Conservation (phyloP, 92 coral and sea anemone genomes). For the Actinostola sp. region DNA sequence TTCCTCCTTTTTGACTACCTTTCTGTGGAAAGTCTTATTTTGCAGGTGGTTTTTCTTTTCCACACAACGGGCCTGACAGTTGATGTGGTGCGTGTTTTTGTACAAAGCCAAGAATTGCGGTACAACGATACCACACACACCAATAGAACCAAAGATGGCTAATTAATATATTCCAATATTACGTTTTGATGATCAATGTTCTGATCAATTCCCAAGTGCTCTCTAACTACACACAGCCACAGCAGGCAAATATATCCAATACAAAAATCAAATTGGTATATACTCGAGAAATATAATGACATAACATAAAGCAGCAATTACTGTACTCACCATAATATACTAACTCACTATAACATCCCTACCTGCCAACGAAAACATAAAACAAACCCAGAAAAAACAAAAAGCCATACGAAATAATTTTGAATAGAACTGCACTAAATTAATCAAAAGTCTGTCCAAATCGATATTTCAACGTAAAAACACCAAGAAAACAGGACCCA, state of each 20-base stretch:
- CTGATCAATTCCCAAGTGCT: background rate
- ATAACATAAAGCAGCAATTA: too few relatives aligned
- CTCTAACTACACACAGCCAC: background rate
- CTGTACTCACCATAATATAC: too few relatives aligned
- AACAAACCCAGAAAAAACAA: constrained; percentile 13
- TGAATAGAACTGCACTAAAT: background rate
- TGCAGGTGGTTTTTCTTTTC: constrained; percentile 63
- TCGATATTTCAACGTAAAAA: constrained; percentile 1
- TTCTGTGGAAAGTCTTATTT: constrained; percentile 33
- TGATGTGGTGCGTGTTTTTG: constrained; percentile 25
- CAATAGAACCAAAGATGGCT: constrained; percentile 20
- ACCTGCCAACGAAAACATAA: background rate
- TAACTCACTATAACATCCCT: background rate
- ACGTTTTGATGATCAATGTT: background rate
- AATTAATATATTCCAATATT: background rate
- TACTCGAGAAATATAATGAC: too few relatives aligned
- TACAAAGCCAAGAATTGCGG: constrained; percentile 49
- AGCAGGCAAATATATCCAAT: too few relatives aligned
- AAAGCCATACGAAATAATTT: background rate
- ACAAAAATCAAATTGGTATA: too few relatives aligned
- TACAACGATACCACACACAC: constrained; percentile 47
- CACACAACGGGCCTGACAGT: constrained; percentile 58
- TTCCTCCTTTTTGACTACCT: constrained; percentile 57
- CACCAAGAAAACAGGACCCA: too few relatives aligned
- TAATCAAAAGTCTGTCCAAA: background rate